Evolutionary conservation across 2,797 vertebrate genomes (phyloP).

Genomic region (Anguilla megastoma): DNA sequence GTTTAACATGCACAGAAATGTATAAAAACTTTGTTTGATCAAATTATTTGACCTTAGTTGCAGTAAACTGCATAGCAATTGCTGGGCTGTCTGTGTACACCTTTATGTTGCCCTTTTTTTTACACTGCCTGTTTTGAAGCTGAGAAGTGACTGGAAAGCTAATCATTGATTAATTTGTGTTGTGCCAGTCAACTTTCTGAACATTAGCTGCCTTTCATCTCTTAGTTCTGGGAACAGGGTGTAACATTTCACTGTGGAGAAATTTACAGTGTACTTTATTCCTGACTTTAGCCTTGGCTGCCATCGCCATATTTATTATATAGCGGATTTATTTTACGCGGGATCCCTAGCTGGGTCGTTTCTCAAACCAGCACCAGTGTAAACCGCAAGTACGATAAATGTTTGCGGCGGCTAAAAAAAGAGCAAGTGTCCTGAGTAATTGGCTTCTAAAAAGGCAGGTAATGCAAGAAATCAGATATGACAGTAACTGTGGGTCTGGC

Average conservation of each 20-base stretch:
- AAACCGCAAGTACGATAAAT: neutral
- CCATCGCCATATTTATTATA: neutral
- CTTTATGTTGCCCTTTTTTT: neutral
- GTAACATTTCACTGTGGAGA: neutral
- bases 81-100: too few species aligned
- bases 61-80: too few species aligned
- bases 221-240: neutral
- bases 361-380: neutral
- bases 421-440: neutral
- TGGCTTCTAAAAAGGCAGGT: neutral
- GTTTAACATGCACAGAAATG: neutral
- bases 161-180: neutral
- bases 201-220: neutral
- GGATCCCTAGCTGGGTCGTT: neutral
- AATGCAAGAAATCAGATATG: neutral
- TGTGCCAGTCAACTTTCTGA: neutral
- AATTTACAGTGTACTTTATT: neutral
- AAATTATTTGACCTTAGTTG: neutral
- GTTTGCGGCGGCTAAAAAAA: neutral
- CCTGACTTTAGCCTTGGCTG: neutral
- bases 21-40: neutral
- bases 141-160: neutral
- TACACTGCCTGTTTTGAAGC: neutral
- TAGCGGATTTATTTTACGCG: neutral
- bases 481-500: neutral